These are phyloP conservation scores for Drosophila setosimentum DNA, from an alignment of 2,888 invertebrate species.

Conservation along the genomic window DNA sequence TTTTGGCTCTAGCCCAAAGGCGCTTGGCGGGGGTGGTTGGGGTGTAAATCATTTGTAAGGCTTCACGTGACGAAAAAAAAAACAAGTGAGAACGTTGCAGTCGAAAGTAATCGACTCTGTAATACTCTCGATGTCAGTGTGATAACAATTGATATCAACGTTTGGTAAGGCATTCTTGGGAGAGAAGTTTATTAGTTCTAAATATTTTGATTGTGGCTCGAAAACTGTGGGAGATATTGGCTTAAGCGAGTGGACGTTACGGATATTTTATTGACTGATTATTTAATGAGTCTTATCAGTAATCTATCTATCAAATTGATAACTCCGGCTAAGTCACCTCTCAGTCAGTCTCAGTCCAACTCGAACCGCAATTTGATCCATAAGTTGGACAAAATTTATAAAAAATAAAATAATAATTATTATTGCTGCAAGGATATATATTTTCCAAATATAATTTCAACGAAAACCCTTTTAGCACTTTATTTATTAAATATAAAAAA, in stretches of 20 bases:
- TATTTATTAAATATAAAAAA: no score
- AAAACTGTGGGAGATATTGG: neutral
- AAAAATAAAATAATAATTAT: neutral
- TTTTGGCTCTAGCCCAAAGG: constrained; percentile 45
- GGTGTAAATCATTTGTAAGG: constrained; percentile 20
- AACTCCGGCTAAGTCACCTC: neutral
- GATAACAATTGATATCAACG: neutral
- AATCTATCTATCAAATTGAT: neutral
- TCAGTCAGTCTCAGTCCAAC: neutral
- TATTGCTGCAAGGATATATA: neutral
- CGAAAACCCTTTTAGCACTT: no score
- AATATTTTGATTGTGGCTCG: neutral
- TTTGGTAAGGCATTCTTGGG: neutral
- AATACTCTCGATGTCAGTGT: neutral
- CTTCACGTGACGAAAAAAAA: constrained; percentile 23
- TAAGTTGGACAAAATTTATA: neutral
- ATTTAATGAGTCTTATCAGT: neutral
- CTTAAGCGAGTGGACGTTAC: neutral
- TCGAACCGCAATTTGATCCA: neutral
- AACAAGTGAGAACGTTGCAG: neutral
- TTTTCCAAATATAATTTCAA: neutral
- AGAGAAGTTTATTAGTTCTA: neutral
- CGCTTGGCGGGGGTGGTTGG: constrained; percentile 29
- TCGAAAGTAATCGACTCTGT: neutral
- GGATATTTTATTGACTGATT: neutral